These are phyloP conservation scores for Pentalonia nigronervosa DNA, from an alignment of 1,140 invertebrate genomes.

Conservation along the genomic window DNA sequence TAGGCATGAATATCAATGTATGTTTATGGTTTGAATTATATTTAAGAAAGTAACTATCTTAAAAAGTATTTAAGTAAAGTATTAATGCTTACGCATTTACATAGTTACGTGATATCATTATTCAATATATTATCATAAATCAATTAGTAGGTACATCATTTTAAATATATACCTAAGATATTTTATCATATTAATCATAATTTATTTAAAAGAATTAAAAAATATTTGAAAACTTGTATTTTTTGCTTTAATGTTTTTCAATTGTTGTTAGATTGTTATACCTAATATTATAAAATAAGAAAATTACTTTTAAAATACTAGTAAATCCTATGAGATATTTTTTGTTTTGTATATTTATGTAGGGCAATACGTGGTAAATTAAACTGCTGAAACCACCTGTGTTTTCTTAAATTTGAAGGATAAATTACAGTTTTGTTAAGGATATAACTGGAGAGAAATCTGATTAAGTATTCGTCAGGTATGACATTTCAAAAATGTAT, in stretches of 20 bases:
- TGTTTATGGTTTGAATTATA: too few relatives aligned
- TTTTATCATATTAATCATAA: background rate
- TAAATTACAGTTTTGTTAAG: background rate
- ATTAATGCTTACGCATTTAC: too few relatives aligned
- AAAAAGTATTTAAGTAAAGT: too few relatives aligned
- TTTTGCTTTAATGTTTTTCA: background rate
- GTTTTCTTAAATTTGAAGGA: background rate
- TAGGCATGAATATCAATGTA: background rate
- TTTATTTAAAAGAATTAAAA: background rate
- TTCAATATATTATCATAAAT: background rate
- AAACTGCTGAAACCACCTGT: conserved; percentile 15
- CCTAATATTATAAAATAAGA: background rate
- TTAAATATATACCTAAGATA: background rate
- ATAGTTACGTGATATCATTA: background rate
- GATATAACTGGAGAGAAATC: background rate
- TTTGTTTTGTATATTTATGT: background rate
- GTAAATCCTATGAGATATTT: background rate
- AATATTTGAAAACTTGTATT: background rate
- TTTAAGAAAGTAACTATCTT: too few relatives aligned
- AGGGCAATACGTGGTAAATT: background rate
- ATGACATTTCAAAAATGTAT: conserved; percentile 21
- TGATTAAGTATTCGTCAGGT: conserved; percentile 23
- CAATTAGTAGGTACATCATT: background rate
- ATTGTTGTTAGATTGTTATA: background rate
- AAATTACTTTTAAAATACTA: background rate